Base-by-base conservation (phyloP, 2,888 invertebrate genomes). In the Hydraecia micacea region DNA sequence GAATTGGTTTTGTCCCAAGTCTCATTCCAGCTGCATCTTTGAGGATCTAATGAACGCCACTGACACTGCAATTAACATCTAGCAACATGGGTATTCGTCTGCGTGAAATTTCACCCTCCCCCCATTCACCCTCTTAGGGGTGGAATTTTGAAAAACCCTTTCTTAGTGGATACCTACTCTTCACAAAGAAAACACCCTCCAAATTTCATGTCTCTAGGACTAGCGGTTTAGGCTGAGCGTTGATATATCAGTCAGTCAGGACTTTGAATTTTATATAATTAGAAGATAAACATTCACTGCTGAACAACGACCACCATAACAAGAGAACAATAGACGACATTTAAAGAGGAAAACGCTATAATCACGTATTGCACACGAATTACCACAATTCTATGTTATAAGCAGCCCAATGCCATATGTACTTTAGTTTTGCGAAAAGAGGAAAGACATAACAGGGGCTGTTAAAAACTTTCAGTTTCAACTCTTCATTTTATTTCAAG, bases 301-400 rank as follows among this genome's bases (percentile, higher is more conserved):
- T 32, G n/a, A 42, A 2, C 0, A n/a, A 46, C 1, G 28, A 32
- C 7, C 60, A 28, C 52, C 9, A 52, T 52, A n/a, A n/a, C n/a
- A n/a, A n/a, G n/a, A n/a, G n/a, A 52, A 46, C 46, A 46, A 13
- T 28, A 5, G 58, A 52, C 8, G 21, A 58, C 58, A 6, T 13
- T n/a, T 58, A 58, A 5, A 58, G 13, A 28, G 6, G 2, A 66
- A 36, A 21, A 60, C 1, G 18, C 9, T 28, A 21, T 39, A 39
- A 69, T 21, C 18, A 49, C 39, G 39, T 2, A 70, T 77, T 79
- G 79, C 77, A 79, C 79, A 79, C 77, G 77, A 21, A 9, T 69
- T 49, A 13, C 28, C 18, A 39, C 25, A 49, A 0, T 58, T 74
- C 13, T 15, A 60, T 11, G 25, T 13, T 42, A 8, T 39, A 62